Evolutionary conservation across 1,140 invertebrate species (phyloP), one percentile per base, ranked within the genome.

Genomic region (Tribolium castaneum): DNA sequence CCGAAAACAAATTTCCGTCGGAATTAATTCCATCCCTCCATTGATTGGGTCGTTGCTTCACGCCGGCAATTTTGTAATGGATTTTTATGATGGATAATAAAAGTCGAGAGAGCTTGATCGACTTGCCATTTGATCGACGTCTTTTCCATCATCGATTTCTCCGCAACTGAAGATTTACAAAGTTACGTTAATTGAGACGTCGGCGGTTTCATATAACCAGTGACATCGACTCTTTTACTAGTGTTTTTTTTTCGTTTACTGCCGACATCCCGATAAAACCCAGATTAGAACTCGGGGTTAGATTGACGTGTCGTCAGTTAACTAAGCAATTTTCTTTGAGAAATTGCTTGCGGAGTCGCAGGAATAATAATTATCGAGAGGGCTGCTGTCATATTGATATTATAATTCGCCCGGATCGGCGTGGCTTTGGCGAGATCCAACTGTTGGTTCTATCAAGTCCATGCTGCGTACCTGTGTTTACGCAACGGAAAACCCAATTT

Each of bases 81-180:
- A 66, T 66, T 66, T 66, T 66, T 66, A 66, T 66, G 59, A 66
- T 66, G 59, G 59, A 66, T 66, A 66, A 66, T 66, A 66, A 66
- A 66, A 66, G 59, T 66, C 59, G 7, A 45, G 30, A 66, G 30
- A 59, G 59, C 34, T 66, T 66, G 59, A 66, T 66, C 59, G 59
- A 66, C 59, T 66, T 35, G 59, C 59, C 59, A 22, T 66, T 66
- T 66, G 59, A 66, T 66, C 59, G 59, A 66, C 30, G 30, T 66
- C 30, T 66, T 30, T 13, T 39, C 12, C 25, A 5, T 34, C 59
- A 35, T 66, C 59, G 59, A 66, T 66, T 66, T 35, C 25, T 66
- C 5, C 25, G 7, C 54, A 59, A 59, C n/a, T 10, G 3, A 66
- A 35, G 25, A n/a, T 39, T 66, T 14, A 13, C 59, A 45, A 45